phyloP scores from a whole-genome alignment of 1,140 invertebrate genomes.

The Holcopasites calliopsidis region DNA sequence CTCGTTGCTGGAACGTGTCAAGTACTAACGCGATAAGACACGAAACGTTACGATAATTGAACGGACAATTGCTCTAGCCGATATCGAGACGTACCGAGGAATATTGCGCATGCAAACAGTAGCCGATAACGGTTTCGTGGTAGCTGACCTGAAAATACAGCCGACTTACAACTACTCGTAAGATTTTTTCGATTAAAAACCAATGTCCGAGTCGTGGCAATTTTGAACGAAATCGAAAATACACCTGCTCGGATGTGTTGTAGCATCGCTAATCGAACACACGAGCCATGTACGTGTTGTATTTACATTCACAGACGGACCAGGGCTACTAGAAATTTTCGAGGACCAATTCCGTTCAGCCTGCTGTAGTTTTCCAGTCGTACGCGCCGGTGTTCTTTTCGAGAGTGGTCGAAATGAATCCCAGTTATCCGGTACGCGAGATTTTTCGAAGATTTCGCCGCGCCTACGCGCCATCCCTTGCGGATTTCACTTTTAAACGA shows the following conservation, averaged over 20 bases:
- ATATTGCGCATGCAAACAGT: neutral
- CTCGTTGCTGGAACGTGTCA: conserved; percentile 45
- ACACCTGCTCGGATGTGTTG: neutral
- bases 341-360: neutral
- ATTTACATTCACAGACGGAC: neutral
- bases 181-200: neutral
- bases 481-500: conserved; percentile 12
- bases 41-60: conserved; percentile 39
- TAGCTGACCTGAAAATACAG: neutral
- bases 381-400: neutral
- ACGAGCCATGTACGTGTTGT: neutral
- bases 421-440: neutral
- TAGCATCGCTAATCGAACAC: neutral
- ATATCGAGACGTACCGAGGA: neutral
- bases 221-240: neutral
- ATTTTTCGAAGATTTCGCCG: neutral
- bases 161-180: neutral
- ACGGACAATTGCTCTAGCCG: conserved; percentile 34
- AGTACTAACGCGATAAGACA: conserved; percentile 52
- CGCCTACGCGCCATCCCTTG: neutral
- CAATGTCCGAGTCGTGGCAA: neutral
- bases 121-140: neutral
- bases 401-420: neutral
- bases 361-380: neutral
- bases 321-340: neutral